These are phyloP conservation scores for Aplocera efformata DNA, from an alignment of 2,888 invertebrate species.

Conservation along the genomic window DNA sequence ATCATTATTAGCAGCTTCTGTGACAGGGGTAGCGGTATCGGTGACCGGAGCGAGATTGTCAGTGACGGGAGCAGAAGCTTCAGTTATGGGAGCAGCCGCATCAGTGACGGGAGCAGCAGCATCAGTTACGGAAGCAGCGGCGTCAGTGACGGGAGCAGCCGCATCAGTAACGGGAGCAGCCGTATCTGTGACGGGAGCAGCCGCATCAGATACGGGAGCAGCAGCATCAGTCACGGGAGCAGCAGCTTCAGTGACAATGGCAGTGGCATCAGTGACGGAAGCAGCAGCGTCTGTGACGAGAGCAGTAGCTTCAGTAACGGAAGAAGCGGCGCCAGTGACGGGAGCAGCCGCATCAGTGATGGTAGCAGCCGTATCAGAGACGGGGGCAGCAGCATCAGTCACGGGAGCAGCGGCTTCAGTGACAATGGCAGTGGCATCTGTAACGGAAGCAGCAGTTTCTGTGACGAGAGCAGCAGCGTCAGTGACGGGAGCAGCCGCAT, in stretches of 20 bases:
- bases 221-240: constrained; percentile 3
- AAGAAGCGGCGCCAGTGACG: constrained; percentile 4
- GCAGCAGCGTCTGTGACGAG: neutral
- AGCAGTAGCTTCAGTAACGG: constrained; percentile 1
- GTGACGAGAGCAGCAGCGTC: constrained; percentile 3
- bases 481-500: neutral
- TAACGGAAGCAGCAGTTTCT: constrained; percentile 1
- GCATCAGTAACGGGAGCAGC: constrained; percentile 1
- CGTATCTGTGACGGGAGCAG: constrained; percentile 9
- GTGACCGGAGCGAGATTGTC: neutral
- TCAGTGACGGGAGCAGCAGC: constrained; percentile 2
- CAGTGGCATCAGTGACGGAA: neutral
- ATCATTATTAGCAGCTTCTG: neutral
- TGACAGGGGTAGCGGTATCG: neutral
- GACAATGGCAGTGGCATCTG: constrained; percentile 1
- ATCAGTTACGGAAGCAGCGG: constrained; percentile 1
- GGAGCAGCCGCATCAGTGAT: neutral
- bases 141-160: neutral
- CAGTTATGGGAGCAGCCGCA: neutral
- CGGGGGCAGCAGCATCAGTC: constrained; percentile 1
- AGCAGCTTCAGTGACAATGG: constrained; percentile 7
- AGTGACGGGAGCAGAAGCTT: neutral
- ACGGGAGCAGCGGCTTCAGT: neutral
- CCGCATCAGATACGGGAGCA: constrained; percentile 6
- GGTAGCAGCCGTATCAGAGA: neutral